Evolutionary conservation across 2,888 invertebrate genomes (phyloP).

Genomic region (Pandemis heparana): DNA sequence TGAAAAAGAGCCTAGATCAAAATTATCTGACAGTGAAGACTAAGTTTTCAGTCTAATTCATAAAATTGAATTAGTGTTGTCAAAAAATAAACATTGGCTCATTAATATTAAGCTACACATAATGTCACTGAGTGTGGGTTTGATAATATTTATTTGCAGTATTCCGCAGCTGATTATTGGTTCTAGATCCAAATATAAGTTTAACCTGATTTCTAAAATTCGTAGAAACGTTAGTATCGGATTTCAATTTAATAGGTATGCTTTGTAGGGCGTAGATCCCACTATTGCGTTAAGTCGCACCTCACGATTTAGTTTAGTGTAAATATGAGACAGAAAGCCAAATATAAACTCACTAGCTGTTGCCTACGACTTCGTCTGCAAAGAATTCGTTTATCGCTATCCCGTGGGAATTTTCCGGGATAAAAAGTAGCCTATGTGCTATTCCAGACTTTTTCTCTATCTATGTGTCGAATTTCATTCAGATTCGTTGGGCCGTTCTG

Average conservation of each 20-base stretch:
- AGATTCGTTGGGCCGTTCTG: too few relatives aligned
- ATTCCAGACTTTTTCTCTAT: too few relatives aligned
- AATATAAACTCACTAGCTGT: too few relatives aligned
- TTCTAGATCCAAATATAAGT: slow-evolving; percentile 30
- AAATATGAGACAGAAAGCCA: neutral
- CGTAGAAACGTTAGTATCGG: neutral
- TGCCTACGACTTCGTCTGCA: too few relatives aligned
- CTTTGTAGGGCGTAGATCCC: neutral
- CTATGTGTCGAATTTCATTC: too few relatives aligned
- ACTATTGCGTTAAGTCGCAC: neutral
- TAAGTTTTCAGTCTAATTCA: neutral
- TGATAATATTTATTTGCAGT: slow-evolving; percentile 29
- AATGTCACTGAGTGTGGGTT: slow-evolving; percentile 22
- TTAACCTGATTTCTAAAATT: slow-evolving; percentile 16
- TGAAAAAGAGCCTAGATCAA: neutral
- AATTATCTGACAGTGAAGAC: neutral
- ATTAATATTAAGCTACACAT: neutral
- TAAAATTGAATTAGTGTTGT: neutral
- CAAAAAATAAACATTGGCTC: neutral
- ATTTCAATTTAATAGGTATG: neutral
- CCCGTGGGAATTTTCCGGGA: too few relatives aligned
- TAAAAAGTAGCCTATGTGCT: too few relatives aligned
- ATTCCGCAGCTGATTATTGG: neutral
- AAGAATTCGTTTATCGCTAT: too few relatives aligned
- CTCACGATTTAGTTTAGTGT: neutral